Conservation (phyloP, 2,888 invertebrate genomes). For the Lamellibrachia columna region DNA sequence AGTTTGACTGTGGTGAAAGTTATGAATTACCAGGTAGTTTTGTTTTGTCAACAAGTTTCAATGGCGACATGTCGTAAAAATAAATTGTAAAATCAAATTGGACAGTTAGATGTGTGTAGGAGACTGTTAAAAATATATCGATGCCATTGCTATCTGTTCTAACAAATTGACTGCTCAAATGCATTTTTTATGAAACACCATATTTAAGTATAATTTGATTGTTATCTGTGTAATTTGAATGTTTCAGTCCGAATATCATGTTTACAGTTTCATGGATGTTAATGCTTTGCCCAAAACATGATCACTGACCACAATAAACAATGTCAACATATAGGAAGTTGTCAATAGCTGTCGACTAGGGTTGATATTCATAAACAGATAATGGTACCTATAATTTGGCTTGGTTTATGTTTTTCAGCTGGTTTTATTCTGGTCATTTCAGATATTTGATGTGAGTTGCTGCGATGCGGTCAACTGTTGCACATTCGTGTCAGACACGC, state of each 20-base stretch:
- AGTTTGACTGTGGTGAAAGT: too few species aligned
- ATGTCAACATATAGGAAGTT: not conserved
- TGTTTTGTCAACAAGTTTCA: too few species aligned
- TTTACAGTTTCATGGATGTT: not conserved
- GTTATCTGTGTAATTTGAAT: not conserved
- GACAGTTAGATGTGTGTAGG: too few species aligned
- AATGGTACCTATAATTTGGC: too few species aligned
- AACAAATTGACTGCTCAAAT: too few species aligned
- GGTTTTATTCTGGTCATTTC: constrained; percentile 28
- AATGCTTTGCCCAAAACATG: not conserved
- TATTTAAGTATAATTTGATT: too few species aligned
- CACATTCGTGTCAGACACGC: constrained; percentile 67
- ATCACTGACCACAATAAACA: not conserved
- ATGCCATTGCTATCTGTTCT: too few species aligned
- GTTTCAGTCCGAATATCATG: not conserved
- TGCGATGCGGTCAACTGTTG: constrained; percentile 72
- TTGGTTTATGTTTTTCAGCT: not conserved
- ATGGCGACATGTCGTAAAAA: too few species aligned
- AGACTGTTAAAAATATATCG: too few species aligned
- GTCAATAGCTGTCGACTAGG: not conserved
- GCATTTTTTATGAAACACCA: too few species aligned
- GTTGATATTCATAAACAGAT: not conserved
- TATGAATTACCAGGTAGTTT: too few species aligned
- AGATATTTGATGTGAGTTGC: constrained; percentile 61
- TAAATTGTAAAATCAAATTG: too few species aligned